Conservation (phyloP, 2,113 vertebrate genomes). For the Sialia sialis region DNA sequence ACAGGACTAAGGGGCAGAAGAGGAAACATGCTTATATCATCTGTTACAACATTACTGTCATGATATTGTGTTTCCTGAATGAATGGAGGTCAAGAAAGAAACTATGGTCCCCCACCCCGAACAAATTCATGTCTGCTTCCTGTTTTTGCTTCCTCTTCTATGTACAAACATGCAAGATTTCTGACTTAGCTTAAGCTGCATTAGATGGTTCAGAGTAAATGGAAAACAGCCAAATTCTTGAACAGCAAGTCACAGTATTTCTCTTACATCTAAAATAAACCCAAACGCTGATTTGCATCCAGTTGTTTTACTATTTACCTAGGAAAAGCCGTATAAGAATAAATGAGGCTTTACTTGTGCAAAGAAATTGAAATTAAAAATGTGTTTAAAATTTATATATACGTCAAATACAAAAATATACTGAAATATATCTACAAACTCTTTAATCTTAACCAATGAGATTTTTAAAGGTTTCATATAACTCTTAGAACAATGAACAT, state of each 20-base stretch:
- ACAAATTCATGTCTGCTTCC: background rate
- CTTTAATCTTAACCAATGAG: background rate
- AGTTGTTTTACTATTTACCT: background rate
- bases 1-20: background rate
- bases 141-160: background rate
- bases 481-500: background rate
- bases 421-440: background rate
- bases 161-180: background rate
- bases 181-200: background rate
- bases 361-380: background rate
- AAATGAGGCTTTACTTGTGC: background rate
- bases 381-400: background rate
- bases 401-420: background rate
- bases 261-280: background rate
- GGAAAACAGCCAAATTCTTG: background rate
- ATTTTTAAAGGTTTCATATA: background rate
- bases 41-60: background rate
- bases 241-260: background rate
- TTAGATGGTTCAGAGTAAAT: background rate
- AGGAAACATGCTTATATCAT: background rate
- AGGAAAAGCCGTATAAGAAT: background rate
- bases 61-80: accelerated
- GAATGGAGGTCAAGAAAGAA: background rate
- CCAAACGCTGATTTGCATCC: background rate
- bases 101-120: accelerated